Base-by-base conservation (phyloP, 2,888 invertebrate species). In the Hyles lineata region DNA sequence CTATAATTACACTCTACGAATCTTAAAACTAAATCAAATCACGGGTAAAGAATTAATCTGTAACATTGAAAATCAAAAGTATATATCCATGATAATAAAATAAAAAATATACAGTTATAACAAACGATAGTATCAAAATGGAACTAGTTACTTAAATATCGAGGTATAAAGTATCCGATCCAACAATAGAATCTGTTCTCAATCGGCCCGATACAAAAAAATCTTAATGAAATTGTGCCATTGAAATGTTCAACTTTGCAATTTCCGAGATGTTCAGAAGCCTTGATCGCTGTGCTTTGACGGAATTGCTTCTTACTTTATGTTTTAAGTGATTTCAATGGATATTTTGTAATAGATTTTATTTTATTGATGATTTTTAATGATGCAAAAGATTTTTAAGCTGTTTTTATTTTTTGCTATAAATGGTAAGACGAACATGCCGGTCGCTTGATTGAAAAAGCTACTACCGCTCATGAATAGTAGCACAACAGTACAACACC, bases 211-310 rank as follows among this genome's bases (percentile, higher is more conserved):
- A 71, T 4, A 71, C 17, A 50, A 61, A 25, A 17, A 43, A 19
- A 50, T 29, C 71, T 75, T 83, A 81, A 82, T 78, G 62, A 83
- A 79, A 82, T 82, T 80, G 78, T 83, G 80, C 74, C 80, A 80
- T 85, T 80, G 79, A 83, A 86, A 83, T 84, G 87, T 43, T 83
- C 78, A 78, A 85, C 82, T 87, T 83, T 74, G 80, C 79, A 81
- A 85, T 85, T 77, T 80, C 81, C 81, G 74, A 76, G 75, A 63
- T 71, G 72, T 74, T 76, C 71, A 76, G 63, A 59, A 70, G 59
- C 74, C n/a, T 17, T 29, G 61, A n/a, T n/a, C 50, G 25, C 35
- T 7, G 21, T 71, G n/a, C 43, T 63, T 21, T 35, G 29, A 6
- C 5, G 9, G 32, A 63, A 63, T 63, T 43, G 63, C 21, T 63